These are phyloP conservation scores for Euproctis similis DNA, from an alignment of 2,888 invertebrate species.

Conservation along the genomic window DNA sequence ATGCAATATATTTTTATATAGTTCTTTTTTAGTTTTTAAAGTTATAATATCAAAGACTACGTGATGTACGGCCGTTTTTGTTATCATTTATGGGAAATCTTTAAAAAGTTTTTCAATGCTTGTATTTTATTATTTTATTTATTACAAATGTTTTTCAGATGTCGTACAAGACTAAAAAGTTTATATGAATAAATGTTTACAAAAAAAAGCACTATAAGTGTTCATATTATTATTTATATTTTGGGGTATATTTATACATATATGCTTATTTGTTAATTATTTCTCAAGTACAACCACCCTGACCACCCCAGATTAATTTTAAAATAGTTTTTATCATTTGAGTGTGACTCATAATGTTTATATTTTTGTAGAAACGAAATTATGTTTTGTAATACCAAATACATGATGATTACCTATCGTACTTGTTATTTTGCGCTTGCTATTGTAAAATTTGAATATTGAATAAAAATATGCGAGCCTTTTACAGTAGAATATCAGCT, in stretches of 20 bases:
- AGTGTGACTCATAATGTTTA: conserved; percentile 61
- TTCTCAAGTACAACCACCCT: conserved; percentile 27
- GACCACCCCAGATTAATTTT: conserved; percentile 40
- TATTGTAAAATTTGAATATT: too few relatives aligned
- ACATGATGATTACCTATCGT: conserved; percentile 35
- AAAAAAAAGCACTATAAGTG: conserved; percentile 68
- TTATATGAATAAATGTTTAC: conserved; percentile 40
- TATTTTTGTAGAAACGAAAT: conserved; percentile 45
- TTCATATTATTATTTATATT: conserved; percentile 41
- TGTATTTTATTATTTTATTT: conserved; percentile 40
- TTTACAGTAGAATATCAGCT: not conserved
- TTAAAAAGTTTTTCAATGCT: conserved; percentile 32
- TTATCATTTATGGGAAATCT: conserved; percentile 41
- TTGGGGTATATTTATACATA: conserved; percentile 44
- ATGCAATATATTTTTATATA: conserved; percentile 65
- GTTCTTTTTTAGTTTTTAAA: conserved; percentile 47
- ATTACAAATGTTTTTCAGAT: conserved; percentile 39
- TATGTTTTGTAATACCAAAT: conserved; percentile 72
- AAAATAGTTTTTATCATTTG: conserved; percentile 44
- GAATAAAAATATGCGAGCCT: conserved; percentile 62
- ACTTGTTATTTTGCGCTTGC: conserved; percentile 58
- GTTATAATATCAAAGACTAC: conserved; percentile 57
- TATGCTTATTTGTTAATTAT: conserved; percentile 40
- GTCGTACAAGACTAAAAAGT: conserved; percentile 48
- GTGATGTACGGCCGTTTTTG: conserved; percentile 34